A percentile compares a stretch with the other conserved stretches of the same genome.
Evolutionary conservation across 1,140 invertebrate genomes (phyloP).

Genomic region (Mizuhopecten yessoensis): DNA sequence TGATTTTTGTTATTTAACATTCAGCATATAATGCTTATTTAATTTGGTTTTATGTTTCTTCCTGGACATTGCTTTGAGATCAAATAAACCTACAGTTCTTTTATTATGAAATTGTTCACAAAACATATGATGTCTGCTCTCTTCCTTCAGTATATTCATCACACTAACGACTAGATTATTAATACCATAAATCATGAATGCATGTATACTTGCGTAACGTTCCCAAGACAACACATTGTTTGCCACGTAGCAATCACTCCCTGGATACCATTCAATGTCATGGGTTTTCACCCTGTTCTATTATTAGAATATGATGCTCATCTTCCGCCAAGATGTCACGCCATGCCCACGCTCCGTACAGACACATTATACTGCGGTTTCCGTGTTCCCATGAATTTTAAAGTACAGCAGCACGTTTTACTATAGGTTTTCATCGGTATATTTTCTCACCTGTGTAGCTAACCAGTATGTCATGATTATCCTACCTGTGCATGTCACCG

Average conservation of each 20-base stretch:
- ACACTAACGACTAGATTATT: too few relatives aligned
- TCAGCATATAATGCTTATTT: too few relatives aligned
- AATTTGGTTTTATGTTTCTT: too few relatives aligned
- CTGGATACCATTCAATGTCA: neutral
- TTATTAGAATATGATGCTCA: slow-evolving; percentile 6
- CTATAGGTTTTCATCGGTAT: neutral
- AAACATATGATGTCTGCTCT: too few relatives aligned
- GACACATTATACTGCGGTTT: neutral
- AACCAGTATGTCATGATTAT: neutral
- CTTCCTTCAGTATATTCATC: too few relatives aligned
- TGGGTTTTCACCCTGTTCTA: slow-evolving; percentile 3
- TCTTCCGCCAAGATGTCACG: slow-evolving; percentile 11
- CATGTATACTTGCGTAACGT: neutral
- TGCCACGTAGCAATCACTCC: slow-evolving; percentile 9
- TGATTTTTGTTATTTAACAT: too few relatives aligned
- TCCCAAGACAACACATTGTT: neutral
- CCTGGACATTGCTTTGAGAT: too few relatives aligned
- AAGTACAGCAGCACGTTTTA: neutral
- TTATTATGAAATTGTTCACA: too few relatives aligned
- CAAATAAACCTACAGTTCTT: too few relatives aligned
- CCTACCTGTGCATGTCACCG: slow-evolving; percentile 30
- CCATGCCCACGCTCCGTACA: neutral
- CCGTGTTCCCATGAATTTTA: neutral
- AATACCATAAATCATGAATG: too few relatives aligned
- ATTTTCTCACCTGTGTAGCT: neutral